Evolutionary conservation across 1,140 invertebrate genomes (phyloP), one percentile per base, ranked within the genome.

Genomic region (Drosophila pallidifrons): DNA sequence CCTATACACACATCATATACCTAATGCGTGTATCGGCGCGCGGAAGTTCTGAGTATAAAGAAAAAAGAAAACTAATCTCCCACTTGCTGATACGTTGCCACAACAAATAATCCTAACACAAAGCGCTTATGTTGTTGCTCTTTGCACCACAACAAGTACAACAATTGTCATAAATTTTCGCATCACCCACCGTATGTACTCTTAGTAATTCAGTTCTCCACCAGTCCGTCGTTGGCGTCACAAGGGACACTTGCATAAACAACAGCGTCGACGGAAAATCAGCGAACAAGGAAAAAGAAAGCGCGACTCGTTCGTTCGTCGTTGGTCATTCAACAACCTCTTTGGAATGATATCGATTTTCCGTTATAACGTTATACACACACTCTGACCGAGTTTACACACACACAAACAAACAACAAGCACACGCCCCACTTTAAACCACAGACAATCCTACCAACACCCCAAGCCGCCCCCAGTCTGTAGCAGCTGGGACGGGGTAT

Each of bases 321-420:
- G 43, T 32, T 38, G 60, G 66, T 60, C 80, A 88, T 82, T 83
- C 82, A 83, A 83, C 81, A 89, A 80, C 64, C 73, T 80, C 25
- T 79, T 77, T 81, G 79, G 49, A 41, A 77, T 51, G 57, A 4
- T 85, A 89, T 89, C 81, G 85, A 89, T 89, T 89, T 89, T 89
- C 81, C 85, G 78, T 85, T 85, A 90, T 70, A 74, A 81, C 78
- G 85, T 89, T 89, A 85, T 89, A 89, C 85, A 88, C 85, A 86
- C 85, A 83, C 81, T 78, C 68, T 88, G 87, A 88, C 83, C 83
- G 81, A 88, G 67, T 85, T 85, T 49, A 79, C 70, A 81, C 72
- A 81, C 72, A 78, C 68, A 67, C 38, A 38, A 7, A 11, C 8
- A 38, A 25, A 41, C 30, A 58, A 75, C 77, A 85, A 79, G 82